These are phyloP conservation scores for Theristus sp. DNA, from an alignment of 2,888 invertebrate species.

Conservation along the genomic window DNA sequence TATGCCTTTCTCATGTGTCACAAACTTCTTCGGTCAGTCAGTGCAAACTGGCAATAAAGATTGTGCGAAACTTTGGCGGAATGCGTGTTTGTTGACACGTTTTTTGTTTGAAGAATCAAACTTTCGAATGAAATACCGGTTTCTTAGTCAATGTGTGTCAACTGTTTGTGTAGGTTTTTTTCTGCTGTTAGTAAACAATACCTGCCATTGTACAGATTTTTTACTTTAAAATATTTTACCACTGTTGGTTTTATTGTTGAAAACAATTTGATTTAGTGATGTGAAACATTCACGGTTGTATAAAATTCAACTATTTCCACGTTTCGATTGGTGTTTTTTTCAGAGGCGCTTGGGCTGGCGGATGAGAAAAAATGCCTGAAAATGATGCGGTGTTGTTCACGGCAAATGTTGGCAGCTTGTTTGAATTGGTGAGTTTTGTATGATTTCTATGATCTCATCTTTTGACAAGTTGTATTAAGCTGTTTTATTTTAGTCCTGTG, in stretches of 20 bases:
- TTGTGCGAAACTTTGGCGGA: too few species aligned
- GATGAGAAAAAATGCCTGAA: not conserved
- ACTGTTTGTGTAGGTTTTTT: not conserved
- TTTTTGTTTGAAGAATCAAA: too few species aligned
- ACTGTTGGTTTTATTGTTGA: too few species aligned
- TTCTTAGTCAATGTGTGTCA: not conserved
- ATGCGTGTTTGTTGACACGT: too few species aligned
- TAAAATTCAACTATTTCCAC: too few species aligned
- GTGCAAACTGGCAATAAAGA: too few species aligned
- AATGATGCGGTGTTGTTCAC: not conserved
- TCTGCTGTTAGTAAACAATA: not conserved
- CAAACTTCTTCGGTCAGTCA: too few species aligned
- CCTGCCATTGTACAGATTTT: not conserved
- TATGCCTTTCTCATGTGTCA: too few species aligned
- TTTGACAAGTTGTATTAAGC: not conserved
- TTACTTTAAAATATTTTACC: too few species aligned
- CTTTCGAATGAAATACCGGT: not conserved
- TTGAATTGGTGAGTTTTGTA: not conserved
- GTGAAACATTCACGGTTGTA: too few species aligned
- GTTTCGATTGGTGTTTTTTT: not conserved
- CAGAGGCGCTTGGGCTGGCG: not conserved
- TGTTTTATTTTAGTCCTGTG: not conserved
- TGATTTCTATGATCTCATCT: not conserved
- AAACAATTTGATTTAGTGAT: too few species aligned
- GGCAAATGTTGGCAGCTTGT: not conserved